Percentiles rank a stretch among this genome's conserved stretches.
phyloP scores from a whole-genome alignment of 2,797 vertebrate species.

The Peromyscus attwateri region DNA sequence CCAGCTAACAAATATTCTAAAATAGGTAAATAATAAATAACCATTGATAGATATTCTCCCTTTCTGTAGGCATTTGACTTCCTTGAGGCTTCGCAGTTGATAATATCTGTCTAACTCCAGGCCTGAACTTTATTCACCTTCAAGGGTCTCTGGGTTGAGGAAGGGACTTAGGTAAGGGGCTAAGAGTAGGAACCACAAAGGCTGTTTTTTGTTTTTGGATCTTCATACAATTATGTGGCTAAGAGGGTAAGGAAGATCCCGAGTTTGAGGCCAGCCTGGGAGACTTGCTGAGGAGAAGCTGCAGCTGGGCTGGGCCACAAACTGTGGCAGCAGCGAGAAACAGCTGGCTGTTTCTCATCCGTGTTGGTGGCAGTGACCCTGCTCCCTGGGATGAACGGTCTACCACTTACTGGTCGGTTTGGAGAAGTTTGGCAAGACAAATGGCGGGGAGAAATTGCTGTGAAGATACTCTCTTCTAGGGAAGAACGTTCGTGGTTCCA shows the following conservation, averaged over 20 bases:
- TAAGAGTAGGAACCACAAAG: conserved; percentile 30
- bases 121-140: not conserved
- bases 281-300: no score
- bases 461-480: no score
- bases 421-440: no score
- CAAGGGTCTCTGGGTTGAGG: not conserved
- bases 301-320: no score
- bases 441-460: no score
- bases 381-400: no score
- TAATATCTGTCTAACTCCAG: not conserved
- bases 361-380: no score
- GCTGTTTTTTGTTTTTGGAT: conserved; percentile 42
- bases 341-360: no score
- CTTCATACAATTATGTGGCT: not conserved
- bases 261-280: no score
- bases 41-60: not conserved
- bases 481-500: no score
- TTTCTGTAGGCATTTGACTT: not conserved
- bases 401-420: no score
- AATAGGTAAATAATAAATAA: not conserved
- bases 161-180: not conserved
- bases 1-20: not conserved
- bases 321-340: no score
- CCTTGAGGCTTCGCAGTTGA: not conserved
- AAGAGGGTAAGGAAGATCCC: not conserved